These are phyloP conservation scores for Catocala sponsa DNA, from an alignment of 2,888 invertebrate genomes.

Conservation along the genomic window DNA sequence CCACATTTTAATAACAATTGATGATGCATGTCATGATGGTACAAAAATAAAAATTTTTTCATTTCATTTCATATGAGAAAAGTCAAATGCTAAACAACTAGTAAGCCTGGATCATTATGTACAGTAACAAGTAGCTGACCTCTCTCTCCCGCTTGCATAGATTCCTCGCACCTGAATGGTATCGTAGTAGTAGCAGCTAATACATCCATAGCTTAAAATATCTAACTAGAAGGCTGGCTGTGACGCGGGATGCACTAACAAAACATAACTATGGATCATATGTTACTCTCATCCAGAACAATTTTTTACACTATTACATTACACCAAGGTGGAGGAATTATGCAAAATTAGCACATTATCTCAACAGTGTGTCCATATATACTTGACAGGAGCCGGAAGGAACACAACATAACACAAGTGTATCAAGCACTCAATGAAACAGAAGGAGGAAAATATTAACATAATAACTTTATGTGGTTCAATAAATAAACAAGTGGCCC, in stretches of 20 bases:
- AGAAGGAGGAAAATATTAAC: conserved; percentile 16
- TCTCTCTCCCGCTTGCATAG: conserved; percentile 67
- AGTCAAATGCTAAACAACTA: not conserved
- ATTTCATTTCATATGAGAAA: not conserved
- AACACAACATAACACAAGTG: conserved; percentile 21
- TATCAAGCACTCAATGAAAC: conserved; percentile 14
- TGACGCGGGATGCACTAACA: conserved; percentile 81
- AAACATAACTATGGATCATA: conserved; percentile 68
- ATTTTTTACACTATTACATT: conserved; percentile 67
- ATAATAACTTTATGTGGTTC: not conserved
- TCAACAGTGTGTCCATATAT: conserved; percentile 15
- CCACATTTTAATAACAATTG: too few species aligned
- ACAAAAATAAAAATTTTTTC: too few species aligned
- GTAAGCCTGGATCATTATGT: not conserved
- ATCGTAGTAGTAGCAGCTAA: conserved; percentile 59
- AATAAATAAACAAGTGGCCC: not conserved
- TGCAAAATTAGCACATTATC: conserved; percentile 51
- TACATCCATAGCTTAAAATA: conserved; percentile 74
- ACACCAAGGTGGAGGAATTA: conserved; percentile 65
- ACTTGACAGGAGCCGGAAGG: conserved; percentile 20
- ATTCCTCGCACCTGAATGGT: conserved; percentile 70
- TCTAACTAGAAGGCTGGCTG: conserved; percentile 72
- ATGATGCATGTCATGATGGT: too few species aligned
- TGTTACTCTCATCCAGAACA: conserved; percentile 81
- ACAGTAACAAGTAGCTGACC: conserved; percentile 56